Conservation (phyloP, 2,888 invertebrate genomes). For the Chorisops tibialis region DNA sequence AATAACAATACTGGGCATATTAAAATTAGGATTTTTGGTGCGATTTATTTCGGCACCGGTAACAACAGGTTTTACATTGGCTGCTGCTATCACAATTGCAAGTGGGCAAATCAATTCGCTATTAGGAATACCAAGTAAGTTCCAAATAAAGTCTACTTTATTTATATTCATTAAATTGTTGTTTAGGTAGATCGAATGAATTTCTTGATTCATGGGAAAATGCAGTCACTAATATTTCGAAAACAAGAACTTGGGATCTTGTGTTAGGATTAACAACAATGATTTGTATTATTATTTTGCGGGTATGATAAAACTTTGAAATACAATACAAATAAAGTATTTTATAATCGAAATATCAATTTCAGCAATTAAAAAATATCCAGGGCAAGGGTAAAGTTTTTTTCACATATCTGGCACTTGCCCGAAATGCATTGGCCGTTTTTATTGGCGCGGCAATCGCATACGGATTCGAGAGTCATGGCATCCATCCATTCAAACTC, state of each 20-base stretch:
- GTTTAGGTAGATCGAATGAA: conserved; percentile 53
- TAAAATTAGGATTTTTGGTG: conserved; percentile 75
- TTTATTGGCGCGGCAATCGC: conserved; percentile 65
- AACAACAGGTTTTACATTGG: conserved; percentile 79
- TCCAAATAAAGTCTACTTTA: too few species aligned
- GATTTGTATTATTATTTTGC: conserved; percentile 59
- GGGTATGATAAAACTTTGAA: too few species aligned
- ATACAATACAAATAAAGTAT: too few species aligned
- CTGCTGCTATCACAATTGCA: conserved; percentile 80
- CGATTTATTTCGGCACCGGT: conserved; percentile 85
- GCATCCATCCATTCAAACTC: conserved; percentile 62
- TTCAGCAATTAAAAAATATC: conserved; percentile 56
- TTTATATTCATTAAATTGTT: background rate
- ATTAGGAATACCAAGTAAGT: conserved; percentile 56
- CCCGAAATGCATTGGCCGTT: conserved; percentile 77
- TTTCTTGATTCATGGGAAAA: conserved; percentile 62
- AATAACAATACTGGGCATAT: conserved; percentile 66
- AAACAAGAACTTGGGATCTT: conserved; percentile 63
- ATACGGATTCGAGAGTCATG: conserved; percentile 54
- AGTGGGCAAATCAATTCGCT: conserved; percentile 74
- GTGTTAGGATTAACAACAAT: conserved; percentile 65
- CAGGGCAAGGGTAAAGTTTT: conserved; percentile 37
- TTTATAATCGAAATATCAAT: conserved; percentile 33
- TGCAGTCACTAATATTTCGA: conserved; percentile 61
- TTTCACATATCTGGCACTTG: conserved; percentile 56